phyloP scores from a whole-genome alignment of 1,140 invertebrate species.

The Rhyacophila brunnea region DNA sequence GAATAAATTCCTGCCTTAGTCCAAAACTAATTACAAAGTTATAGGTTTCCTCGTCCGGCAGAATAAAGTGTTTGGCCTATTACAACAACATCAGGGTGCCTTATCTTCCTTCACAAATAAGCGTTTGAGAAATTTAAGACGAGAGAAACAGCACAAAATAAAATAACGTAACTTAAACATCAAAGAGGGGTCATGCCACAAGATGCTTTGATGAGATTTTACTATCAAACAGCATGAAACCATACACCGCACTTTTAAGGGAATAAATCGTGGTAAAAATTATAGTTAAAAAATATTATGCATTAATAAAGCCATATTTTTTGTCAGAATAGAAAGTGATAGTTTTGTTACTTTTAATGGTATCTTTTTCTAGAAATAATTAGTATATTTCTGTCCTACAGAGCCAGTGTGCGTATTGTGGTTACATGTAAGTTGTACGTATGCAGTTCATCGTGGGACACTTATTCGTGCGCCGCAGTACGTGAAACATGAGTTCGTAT shows the following conservation, averaged over 20 bases:
- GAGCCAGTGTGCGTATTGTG: too few relatives aligned
- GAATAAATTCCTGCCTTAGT: too few relatives aligned
- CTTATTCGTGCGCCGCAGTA: too few relatives aligned
- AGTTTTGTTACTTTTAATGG: too few relatives aligned
- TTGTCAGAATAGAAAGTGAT: too few relatives aligned
- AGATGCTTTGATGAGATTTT: neutral
- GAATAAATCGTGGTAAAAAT: neutral
- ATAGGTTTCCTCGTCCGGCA: neutral
- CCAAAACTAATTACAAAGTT: conserved; percentile 6
- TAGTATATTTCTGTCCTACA: too few relatives aligned
- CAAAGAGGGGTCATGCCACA: neutral
- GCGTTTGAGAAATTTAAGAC: conserved; percentile 3
- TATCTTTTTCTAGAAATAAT: too few relatives aligned
- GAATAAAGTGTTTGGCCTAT: neutral
- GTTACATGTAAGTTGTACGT: too few relatives aligned
- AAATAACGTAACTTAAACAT: neutral
- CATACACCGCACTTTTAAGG: neutral
- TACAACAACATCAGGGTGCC: neutral
- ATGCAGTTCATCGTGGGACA: too few relatives aligned
- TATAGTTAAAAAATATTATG: too few relatives aligned
- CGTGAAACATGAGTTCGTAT: too few relatives aligned
- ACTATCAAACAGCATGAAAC: neutral
- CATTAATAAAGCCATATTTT: too few relatives aligned
- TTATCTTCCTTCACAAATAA: neutral
- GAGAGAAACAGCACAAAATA: conserved; percentile 1